These are phyloP conservation scores for Pocillopora verrucosa DNA, from an alignment of 64 coral and sea anemone genomes.

Conservation along the genomic window DNA sequence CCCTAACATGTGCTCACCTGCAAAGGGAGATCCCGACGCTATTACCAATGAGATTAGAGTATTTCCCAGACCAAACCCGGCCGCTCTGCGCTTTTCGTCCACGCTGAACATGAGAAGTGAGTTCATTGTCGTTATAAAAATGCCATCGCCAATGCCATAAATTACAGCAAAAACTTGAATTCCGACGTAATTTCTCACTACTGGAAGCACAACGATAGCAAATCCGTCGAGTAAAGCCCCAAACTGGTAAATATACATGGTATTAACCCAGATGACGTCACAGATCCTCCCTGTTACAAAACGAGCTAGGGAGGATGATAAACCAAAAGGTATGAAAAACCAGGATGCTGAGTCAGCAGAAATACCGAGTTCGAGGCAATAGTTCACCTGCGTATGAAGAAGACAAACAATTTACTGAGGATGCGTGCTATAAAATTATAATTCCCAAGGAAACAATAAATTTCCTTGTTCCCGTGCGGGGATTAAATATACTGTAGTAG, in stretches of 20 bases:
- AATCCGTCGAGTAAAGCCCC: not conserved
- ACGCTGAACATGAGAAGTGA: constrained; percentile 1
- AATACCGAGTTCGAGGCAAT: constrained; percentile 6
- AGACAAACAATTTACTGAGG: too few species aligned
- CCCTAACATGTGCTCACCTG: not conserved
- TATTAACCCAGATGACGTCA: not conserved
- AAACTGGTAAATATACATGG: constrained; percentile 5
- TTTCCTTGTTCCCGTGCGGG: too few species aligned
- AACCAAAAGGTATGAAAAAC: not conserved
- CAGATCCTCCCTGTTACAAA: not conserved
- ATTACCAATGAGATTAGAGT: not conserved
- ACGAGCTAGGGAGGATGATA: not conserved
- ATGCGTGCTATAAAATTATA: too few species aligned
- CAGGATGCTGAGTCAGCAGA: constrained; percentile 13
- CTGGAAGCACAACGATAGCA: not conserved
- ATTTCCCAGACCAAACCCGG: not conserved
- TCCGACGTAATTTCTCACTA: not conserved
- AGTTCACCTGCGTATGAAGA: not conserved
- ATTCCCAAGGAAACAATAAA: too few species aligned
- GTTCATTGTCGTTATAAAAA: constrained; percentile 1
- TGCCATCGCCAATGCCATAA: not conserved
- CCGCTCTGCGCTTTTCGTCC: constrained; percentile 8
- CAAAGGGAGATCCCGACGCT: not conserved
- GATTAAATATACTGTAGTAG: not conserved
- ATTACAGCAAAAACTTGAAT: not conserved